Evolutionary conservation across 2,888 invertebrate species (phyloP).

Genomic region (Matsumyia berberina): DNA sequence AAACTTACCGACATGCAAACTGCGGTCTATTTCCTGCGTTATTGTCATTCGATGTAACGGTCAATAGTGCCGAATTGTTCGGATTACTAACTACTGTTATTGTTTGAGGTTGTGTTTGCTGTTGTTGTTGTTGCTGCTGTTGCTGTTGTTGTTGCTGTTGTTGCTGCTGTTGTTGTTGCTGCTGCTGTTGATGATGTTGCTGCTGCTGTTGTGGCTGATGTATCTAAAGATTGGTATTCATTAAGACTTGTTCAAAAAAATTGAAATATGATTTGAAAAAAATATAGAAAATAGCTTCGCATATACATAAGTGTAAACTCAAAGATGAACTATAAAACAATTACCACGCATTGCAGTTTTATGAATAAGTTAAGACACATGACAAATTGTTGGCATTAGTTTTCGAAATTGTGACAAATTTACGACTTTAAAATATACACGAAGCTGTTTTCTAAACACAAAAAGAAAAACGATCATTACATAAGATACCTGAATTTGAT

Average conservation of each 20-base stretch:
- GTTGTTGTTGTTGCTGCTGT: constrained; percentile 81
- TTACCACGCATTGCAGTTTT: too few relatives aligned
- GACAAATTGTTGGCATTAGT: too few relatives aligned
- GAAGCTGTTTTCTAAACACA: constrained; percentile 7
- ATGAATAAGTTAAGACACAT: too few relatives aligned
- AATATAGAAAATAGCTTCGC: constrained; percentile 29
- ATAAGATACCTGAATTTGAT: constrained; percentile 79
- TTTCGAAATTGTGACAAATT: too few relatives aligned
- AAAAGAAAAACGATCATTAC: constrained; percentile 49
- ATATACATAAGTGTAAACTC: background rate
- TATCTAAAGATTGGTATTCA: constrained; percentile 64
- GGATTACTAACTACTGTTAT: constrained; percentile 84
- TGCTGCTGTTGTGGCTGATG: constrained; percentile 80
- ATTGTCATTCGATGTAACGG: constrained; percentile 83
- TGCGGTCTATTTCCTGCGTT: constrained; percentile 83
- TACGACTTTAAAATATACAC: background rate
- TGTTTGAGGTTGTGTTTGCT: constrained; percentile 83
- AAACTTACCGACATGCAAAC: constrained; percentile 83
- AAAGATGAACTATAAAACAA: too few relatives aligned
- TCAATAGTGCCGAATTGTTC: constrained; percentile 82
- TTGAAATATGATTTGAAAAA: background rate
- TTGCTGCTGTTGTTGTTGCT: constrained; percentile 79
- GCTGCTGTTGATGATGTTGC: constrained; percentile 78
- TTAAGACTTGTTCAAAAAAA: background rate
- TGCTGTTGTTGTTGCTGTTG: constrained; percentile 84